Percentiles rank a stretch among this genome's conserved stretches.
Conservation (phyloP, 2,888 invertebrate genomes). For the Villa cingulata region DNA sequence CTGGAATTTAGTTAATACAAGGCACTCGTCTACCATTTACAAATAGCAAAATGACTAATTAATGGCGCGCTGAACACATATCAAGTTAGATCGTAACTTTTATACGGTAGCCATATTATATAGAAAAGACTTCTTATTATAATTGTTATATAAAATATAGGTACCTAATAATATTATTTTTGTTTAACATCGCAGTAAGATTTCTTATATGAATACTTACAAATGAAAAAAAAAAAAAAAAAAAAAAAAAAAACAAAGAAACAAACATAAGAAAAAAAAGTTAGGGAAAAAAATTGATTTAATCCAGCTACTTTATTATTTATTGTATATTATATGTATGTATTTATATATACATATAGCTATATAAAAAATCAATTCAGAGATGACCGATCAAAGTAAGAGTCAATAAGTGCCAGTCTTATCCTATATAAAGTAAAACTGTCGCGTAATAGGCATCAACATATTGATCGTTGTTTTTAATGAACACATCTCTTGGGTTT, state of each 20-base stretch:
- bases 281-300: too few species aligned
- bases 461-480: conserved; percentile 14
- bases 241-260: too few species aligned
- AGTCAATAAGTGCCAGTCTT: background rate
- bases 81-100: conserved; percentile 16
- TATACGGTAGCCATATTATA: background rate
- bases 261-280: too few species aligned
- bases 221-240: too few species aligned
- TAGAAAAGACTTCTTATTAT: too few species aligned
- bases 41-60: conserved; percentile 23
- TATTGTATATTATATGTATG: too few species aligned
- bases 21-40: conserved; percentile 21
- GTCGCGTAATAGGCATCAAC: conserved; percentile 18
- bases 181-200: too few species aligned
- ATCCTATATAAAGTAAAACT: conserved; percentile 14
- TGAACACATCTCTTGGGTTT: conserved; percentile 18
- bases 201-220: too few species aligned
- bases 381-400: background rate
- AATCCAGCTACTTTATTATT: too few species aligned
- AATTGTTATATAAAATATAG: too few species aligned
- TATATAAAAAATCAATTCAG: background rate
- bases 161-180: too few species aligned
- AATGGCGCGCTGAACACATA: conserved; percentile 23
- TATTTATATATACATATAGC: too few species aligned
- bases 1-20: conserved; percentile 21